phyloP scores from a whole-genome alignment of 2,113 vertebrate genomes.

The Misgurnus anguillicaudatus region DNA sequence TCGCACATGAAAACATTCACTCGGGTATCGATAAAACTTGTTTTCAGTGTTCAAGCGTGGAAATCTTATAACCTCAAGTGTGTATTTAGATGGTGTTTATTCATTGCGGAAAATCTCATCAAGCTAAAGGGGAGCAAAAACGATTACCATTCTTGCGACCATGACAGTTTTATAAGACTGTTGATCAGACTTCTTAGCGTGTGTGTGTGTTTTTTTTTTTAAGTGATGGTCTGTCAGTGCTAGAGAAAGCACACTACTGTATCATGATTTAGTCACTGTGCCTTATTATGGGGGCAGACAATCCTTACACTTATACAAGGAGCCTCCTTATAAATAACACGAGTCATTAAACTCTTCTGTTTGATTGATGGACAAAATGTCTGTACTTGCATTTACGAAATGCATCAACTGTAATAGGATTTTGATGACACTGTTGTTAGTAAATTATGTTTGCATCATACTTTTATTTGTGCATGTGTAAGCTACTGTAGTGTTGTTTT shows the following conservation, averaged over 20 bases:
- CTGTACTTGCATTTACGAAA: background rate
- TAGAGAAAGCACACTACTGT: conserved; percentile 48
- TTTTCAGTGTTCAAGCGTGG: conserved; percentile 59
- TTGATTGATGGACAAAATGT: conserved; percentile 7
- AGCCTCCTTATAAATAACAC: conserved; percentile 30
- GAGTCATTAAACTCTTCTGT: conserved; percentile 17
- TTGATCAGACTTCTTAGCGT: conserved; percentile 32
- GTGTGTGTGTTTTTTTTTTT: conserved; percentile 12
- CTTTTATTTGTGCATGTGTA: conserved; percentile 20
- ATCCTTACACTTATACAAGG: conserved; percentile 36
- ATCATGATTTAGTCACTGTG: conserved; percentile 70
- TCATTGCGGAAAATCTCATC: conserved; percentile 37
- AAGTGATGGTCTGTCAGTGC: conserved; percentile 41
- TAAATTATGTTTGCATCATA: conserved; percentile 5
- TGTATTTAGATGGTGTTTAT: conserved; percentile 53
- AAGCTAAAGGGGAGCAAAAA: background rate
- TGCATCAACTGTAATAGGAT: conserved; percentile 7
- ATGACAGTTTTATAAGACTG: conserved; percentile 45
- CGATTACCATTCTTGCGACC: conserved; percentile 25
- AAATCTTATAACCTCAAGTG: conserved; percentile 58
- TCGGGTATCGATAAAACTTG: conserved; percentile 45
- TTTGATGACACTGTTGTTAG: background rate
- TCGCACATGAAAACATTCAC: conserved; percentile 65
- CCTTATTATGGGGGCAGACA: conserved; percentile 69
- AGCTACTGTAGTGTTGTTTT: conserved; percentile 42